A percentile compares a stretch with the other conserved stretches of the same genome.
phyloP scores from a whole-genome alignment of 2,797 vertebrate genomes.

The Scarus forsteni region DNA sequence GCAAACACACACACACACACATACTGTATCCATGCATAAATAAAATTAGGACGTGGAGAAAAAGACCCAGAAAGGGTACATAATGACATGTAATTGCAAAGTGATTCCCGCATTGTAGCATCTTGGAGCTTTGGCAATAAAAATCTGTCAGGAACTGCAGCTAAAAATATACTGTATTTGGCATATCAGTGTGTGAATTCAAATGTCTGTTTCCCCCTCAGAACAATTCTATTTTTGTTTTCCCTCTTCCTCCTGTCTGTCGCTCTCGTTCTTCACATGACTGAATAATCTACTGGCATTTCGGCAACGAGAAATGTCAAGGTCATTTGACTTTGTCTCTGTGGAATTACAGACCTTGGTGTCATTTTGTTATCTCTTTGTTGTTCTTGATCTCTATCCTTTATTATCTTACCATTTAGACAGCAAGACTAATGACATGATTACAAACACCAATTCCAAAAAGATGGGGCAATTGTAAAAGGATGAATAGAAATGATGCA shows the following conservation, averaged over 20 bases:
- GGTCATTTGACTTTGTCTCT: constrained; percentile 76
- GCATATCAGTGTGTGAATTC: constrained; percentile 56
- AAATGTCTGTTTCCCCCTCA: constrained; percentile 53
- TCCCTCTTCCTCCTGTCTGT: constrained; percentile 33
- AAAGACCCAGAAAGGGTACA: constrained; percentile 15
- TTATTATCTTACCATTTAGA: constrained; percentile 46
- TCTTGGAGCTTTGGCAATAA: constrained; percentile 12
- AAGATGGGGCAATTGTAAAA: no score
- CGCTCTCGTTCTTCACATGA: constrained; percentile 65
- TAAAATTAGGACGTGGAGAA: neutral
- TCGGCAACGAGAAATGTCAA: constrained; percentile 82
- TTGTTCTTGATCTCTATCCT: neutral
- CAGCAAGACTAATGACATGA: constrained; percentile 47
- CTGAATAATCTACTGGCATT: constrained; percentile 79
- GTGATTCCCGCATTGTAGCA: constrained; percentile 5
- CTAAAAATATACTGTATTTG: constrained; percentile 48
- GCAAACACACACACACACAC: constrained; percentile 36
- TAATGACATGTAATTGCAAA: constrained; percentile 1
- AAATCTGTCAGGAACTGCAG: constrained; percentile 35
- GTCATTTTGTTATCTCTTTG: constrained; percentile 33
- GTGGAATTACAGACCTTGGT: constrained; percentile 59
- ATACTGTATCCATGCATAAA: constrained; percentile 43
- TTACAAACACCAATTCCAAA: no score
- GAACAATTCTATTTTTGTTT: constrained; percentile 63
- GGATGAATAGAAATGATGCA: no score